phyloP scores from a whole-genome alignment of 2,797 vertebrate species.

The Neosalanx taihuensis region DNA sequence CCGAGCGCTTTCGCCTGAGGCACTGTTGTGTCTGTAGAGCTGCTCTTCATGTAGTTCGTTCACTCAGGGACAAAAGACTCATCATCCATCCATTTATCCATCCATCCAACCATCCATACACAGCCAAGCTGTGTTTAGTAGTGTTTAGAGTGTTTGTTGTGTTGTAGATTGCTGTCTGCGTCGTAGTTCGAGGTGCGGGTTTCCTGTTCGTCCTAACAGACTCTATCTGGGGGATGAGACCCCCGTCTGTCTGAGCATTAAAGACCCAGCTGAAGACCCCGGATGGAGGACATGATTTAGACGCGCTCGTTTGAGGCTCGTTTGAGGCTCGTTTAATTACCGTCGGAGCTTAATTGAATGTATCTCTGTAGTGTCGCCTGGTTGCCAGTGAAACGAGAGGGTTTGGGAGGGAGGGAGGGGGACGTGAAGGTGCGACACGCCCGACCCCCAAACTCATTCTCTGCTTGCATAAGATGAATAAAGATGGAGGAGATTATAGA shows the following conservation, averaged over 20 bases:
- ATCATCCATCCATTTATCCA: too few species aligned
- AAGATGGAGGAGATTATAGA: constrained; percentile 29
- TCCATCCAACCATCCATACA: too few species aligned
- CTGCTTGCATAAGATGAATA: constrained; percentile 26
- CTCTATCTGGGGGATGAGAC: constrained; percentile 54
- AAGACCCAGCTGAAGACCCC: constrained; percentile 52
- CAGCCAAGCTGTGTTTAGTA: too few species aligned
- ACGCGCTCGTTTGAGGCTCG: constrained; percentile 68
- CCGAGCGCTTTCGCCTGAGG: constrained; percentile 25
- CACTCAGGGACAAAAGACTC: too few species aligned
- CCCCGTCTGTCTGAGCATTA: constrained; percentile 58
- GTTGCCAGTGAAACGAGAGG: constrained; percentile 70
- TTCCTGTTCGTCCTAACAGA: constrained; percentile 54
- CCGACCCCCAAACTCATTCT: constrained; percentile 32
- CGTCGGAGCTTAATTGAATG: constrained; percentile 70
- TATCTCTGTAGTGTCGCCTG: constrained; percentile 70
- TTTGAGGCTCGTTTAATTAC: constrained; percentile 75
- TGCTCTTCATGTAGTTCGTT: constrained; percentile 9
- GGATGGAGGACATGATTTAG: constrained; percentile 71
- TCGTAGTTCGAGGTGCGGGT: constrained; percentile 41
- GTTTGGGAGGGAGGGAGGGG: constrained; percentile 19
- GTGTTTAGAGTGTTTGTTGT: too few species aligned
- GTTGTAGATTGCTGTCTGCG: too few species aligned
- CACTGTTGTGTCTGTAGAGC: constrained; percentile 5
- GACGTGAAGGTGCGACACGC: constrained; percentile 22